Conservation (phyloP, 1,140 invertebrate genomes). For the Eurosta solidaginis region DNA sequence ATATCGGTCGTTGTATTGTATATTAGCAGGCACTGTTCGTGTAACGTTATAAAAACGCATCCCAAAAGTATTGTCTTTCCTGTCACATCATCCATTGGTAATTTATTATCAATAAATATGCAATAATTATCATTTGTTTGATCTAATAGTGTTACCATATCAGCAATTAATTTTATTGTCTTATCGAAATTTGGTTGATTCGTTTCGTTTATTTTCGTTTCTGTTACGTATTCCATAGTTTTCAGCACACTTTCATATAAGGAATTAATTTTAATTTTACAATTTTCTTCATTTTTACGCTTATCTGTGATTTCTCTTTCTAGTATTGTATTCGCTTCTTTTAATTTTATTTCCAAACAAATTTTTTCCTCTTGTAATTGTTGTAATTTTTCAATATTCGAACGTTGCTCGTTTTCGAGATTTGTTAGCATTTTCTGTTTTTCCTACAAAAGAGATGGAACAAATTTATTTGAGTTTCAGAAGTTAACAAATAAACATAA, state of each 20-base stretch:
- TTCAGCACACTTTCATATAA: not conserved
- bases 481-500: too few species aligned
- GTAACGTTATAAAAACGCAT: slow-evolving; percentile 6
- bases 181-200: slow-evolving; percentile 20
- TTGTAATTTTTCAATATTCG: not conserved
- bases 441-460: too few species aligned
- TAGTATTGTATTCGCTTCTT: not conserved
- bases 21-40: slow-evolving; percentile 28
- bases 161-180: slow-evolving; percentile 8
- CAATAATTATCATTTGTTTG: not conserved
- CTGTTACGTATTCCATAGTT: not conserved
- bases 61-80: slow-evolving; percentile 7
- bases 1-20: slow-evolving; percentile 73
- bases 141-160: not conserved
- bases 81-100: not conserved
- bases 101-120: not conserved
- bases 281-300: not conserved
- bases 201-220: not conserved
- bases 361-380: not conserved
- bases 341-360: not conserved
- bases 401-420: not conserved
- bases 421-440: not conserved
- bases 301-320: not conserved
- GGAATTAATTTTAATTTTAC: not conserved
- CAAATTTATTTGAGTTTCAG: too few species aligned